Base-by-base conservation (phyloP, 1,140 invertebrate genomes). In the Coelopa frigida region DNA sequence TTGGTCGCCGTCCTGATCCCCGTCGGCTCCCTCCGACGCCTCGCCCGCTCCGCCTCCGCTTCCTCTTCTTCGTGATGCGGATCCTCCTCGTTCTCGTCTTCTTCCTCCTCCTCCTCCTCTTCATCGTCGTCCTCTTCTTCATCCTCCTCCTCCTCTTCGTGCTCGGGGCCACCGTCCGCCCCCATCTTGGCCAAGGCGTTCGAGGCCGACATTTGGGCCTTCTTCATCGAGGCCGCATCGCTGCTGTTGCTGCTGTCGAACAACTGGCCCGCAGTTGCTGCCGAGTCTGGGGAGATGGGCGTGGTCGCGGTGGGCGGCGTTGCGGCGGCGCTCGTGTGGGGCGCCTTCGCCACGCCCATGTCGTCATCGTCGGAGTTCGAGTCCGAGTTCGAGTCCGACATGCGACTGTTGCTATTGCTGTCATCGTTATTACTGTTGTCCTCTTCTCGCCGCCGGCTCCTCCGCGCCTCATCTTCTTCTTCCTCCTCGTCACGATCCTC, bases 191-290 rank as follows among this genome's bases (percentile, higher is more conserved):
- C 57, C 38, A 65, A 49, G 2, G 61, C 61, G 37, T 65, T 52
- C 12, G 55, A 54, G 27, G 61, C 61, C 15, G 58, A 59, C 52
- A 65, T 53, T 48, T 65, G 62, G 15, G 62, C 55, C 55, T 66
- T 61, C 23, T 66, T 65, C 62, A 66, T 59, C 11, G 54, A 56
- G 14, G 50, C 51, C 44, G 54, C 62, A 31, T 65, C 62, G 56
- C 62, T 66, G 49, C 62, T 66, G 44, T 61, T 62, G 56, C 62
- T 65, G 50, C 59, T 65, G 22, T 66, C 62, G 40, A 66, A 66
- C 38, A 62, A 50, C 46, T 65, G 62, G 3, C 62, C 62, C 3
- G 62, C 62, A 18, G 62, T 65, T 29, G 62, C 62, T 5, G 62
- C 59, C 31, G 62, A 66, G 22, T 66, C 59, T 5, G 62, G 62